A percentile compares a stretch with the other conserved stretches of the same genome.
Evolutionary conservation across 2,888 invertebrate species (phyloP).

Genomic region (Lymantria dispar): DNA sequence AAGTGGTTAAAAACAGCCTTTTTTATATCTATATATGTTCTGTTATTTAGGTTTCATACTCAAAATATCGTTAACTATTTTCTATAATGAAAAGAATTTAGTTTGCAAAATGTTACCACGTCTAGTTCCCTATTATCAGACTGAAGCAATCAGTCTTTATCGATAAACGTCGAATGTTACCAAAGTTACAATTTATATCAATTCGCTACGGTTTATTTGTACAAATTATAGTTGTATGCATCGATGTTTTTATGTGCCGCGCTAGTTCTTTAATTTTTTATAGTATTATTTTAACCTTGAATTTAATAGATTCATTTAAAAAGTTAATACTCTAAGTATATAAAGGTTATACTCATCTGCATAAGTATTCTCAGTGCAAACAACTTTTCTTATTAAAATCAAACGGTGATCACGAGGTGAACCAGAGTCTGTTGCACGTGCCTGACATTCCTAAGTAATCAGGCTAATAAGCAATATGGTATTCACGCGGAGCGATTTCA

Average conservation of each 20-base stretch:
- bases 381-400: conserved; percentile 59
- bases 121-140: conserved; percentile 6
- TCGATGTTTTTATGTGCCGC: neutral
- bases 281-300: conserved; percentile 19
- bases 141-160: conserved; percentile 10
- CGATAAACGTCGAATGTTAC: conserved; percentile 15
- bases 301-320: conserved; percentile 17
- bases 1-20: too few relatives aligned
- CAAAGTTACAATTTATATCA: conserved; percentile 4
- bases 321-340: too few relatives aligned
- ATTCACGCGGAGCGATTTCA: conserved; percentile 19
- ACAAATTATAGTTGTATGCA: neutral
- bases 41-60: conserved; percentile 18
- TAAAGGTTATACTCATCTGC: conserved; percentile 43
- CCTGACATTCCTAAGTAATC: conserved; percentile 39
- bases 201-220: conserved; percentile 1
- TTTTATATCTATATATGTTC: too few relatives aligned
- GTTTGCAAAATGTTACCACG: conserved; percentile 18
- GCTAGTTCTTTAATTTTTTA: neutral
- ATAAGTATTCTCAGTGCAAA: conserved; percentile 38
- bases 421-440: conserved; percentile 43
- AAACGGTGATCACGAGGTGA: conserved; percentile 55
- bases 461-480: conserved; percentile 17
- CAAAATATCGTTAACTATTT: conserved; percentile 46
- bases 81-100: conserved; percentile 37